Evolutionary conservation across 2,113 vertebrate species (phyloP).

Genomic region (Varanus salvator): DNA sequence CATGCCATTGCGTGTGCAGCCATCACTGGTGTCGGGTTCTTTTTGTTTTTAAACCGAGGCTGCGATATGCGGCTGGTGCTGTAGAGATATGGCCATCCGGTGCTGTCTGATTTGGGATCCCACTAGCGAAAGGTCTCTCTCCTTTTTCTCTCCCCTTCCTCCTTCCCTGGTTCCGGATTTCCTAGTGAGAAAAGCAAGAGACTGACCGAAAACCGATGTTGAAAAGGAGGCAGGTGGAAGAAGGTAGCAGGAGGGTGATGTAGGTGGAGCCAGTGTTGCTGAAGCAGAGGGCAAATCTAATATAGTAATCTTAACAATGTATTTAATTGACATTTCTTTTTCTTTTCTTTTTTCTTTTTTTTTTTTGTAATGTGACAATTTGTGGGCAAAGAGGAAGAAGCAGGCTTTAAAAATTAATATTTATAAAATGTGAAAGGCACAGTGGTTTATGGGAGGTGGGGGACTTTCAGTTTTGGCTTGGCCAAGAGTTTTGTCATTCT

Average conservation of each 20-base stretch:
- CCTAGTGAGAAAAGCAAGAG: slow-evolving; percentile 62
- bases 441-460: slow-evolving; percentile 75
- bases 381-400: slow-evolving; percentile 81
- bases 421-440: slow-evolving; percentile 89
- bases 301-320: slow-evolving; percentile 88
- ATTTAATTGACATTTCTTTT: slow-evolving; percentile 89
- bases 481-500: slow-evolving; percentile 77
- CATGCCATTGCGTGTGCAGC: slow-evolving; percentile 73
- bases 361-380: slow-evolving; percentile 86
- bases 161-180: slow-evolving; percentile 74
- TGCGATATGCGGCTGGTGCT: slow-evolving; percentile 81
- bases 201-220: slow-evolving; percentile 53
- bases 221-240: slow-evolving; percentile 70
- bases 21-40: slow-evolving; percentile 71
- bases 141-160: slow-evolving; percentile 48
- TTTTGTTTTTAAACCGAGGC: slow-evolving; percentile 80
- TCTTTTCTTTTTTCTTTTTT: not conserved
- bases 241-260: slow-evolving; percentile 69
- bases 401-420: slow-evolving; percentile 86
- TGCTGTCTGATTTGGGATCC: slow-evolving; percentile 79
- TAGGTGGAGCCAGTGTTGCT: slow-evolving; percentile 67
- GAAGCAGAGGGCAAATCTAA: slow-evolving; percentile 80
- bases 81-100: slow-evolving; percentile 80
- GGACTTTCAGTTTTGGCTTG: slow-evolving; percentile 72
- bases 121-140: slow-evolving; percentile 66